Conservation (phyloP, 2,797 vertebrate species). For the Coluber constrictor region DNA sequence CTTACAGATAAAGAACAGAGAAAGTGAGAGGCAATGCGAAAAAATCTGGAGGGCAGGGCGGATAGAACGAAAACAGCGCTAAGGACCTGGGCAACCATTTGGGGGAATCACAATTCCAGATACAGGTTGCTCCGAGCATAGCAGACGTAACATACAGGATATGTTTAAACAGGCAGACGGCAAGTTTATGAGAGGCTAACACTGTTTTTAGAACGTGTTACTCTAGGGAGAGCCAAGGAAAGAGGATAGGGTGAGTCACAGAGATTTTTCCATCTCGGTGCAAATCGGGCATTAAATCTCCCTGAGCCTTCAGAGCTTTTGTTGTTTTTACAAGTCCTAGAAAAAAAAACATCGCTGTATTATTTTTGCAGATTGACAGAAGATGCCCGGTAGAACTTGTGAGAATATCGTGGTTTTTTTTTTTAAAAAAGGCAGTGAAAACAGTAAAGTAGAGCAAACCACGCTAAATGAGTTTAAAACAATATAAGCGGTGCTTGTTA, state of each 20-base stretch:
- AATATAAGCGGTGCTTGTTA: not conserved
- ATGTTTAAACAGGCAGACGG: not conserved
- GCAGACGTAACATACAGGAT: not conserved
- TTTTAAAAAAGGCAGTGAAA: not conserved
- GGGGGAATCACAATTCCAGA: not conserved
- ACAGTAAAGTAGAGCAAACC: not conserved
- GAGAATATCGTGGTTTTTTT: not conserved
- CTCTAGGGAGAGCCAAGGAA: not conserved
- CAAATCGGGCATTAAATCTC: not conserved
- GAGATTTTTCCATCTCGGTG: not conserved
- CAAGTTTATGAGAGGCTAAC: not conserved
- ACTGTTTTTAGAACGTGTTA: not conserved
- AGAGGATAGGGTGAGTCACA: not conserved
- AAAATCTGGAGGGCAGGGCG: not conserved
- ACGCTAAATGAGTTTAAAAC: not conserved
- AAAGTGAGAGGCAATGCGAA: not conserved
- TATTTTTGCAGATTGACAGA: not conserved
- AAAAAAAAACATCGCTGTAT: no score
- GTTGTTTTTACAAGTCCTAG: not conserved
- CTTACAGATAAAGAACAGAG: not conserved
- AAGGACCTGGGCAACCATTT: not conserved
- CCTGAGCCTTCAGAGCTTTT: not conserved
- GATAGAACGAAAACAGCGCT: not conserved
- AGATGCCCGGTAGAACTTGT: not conserved
- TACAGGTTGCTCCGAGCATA: not conserved